These are phyloP conservation scores for Tetramorium simillimum DNA, from an alignment of 1,140 invertebrate species.

Conservation along the genomic window DNA sequence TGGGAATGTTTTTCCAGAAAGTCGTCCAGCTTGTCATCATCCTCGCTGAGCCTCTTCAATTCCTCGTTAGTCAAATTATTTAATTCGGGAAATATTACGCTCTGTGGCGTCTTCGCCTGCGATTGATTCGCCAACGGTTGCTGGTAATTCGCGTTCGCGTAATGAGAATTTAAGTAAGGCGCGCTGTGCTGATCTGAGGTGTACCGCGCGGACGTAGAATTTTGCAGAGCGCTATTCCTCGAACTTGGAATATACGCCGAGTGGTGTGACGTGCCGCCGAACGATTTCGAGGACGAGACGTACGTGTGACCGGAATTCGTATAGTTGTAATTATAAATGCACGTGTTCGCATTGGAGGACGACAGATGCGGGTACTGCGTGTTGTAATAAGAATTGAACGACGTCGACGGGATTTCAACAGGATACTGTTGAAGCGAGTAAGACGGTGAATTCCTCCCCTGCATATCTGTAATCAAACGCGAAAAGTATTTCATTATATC, in stretches of 20 bases:
- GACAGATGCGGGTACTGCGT: constrained; percentile 81
- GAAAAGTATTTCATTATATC: background rate
- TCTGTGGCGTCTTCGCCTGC: constrained; percentile 63
- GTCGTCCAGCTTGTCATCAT: constrained; percentile 89
- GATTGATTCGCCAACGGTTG: constrained; percentile 67
- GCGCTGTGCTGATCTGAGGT: constrained; percentile 76
- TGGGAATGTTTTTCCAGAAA: constrained; percentile 89
- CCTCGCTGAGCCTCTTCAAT: constrained; percentile 88
- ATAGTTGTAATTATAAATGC: constrained; percentile 82
- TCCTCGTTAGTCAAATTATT: constrained; percentile 89
- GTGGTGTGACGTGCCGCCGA: constrained; percentile 72
- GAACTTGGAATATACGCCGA: constrained; percentile 71
- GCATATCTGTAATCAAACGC: constrained; percentile 77
- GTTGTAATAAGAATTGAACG: constrained; percentile 81
- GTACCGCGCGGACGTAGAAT: constrained; percentile 75
- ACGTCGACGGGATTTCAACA: constrained; percentile 77
- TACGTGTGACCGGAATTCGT: constrained; percentile 77
- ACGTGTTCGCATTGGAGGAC: constrained; percentile 78
- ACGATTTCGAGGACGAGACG: constrained; percentile 67
- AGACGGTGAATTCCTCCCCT: constrained; percentile 81
- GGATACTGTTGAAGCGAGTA: constrained; percentile 80
- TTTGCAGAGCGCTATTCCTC: constrained; percentile 71
- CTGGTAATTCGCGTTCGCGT: constrained; percentile 73
- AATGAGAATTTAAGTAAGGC: constrained; percentile 78
- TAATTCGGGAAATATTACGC: constrained; percentile 87